Conservation (phyloP, 1,140 invertebrate species). For the Bradynema listronoti region DNA sequence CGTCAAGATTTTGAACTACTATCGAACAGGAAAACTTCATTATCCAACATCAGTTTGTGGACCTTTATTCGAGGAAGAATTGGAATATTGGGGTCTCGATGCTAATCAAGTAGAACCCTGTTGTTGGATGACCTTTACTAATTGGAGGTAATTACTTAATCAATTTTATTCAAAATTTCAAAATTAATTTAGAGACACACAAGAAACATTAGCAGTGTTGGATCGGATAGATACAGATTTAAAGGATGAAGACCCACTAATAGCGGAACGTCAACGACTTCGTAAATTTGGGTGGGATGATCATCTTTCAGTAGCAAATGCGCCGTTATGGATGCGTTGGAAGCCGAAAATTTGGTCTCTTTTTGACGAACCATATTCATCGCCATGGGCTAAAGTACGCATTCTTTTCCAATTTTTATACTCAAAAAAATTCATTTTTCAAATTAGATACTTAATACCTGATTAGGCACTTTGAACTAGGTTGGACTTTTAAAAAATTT, state of each 20-base stretch:
- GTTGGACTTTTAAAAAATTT: too few relatives aligned
- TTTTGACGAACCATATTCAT: conserved; percentile 84
- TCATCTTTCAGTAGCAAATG: conserved; percentile 59
- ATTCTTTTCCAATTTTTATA: too few relatives aligned
- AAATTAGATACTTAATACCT: too few relatives aligned
- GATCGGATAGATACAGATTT: conserved; percentile 66
- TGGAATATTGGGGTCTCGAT: conserved; percentile 91
- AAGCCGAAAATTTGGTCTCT: conserved; percentile 78
- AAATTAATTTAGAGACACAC: conserved; percentile 62
- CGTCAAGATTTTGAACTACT: conserved; percentile 79
- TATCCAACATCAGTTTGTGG: conserved; percentile 71
- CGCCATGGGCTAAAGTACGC: conserved; percentile 57
- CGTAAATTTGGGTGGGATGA: conserved; percentile 76
- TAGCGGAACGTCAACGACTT: conserved; percentile 71
- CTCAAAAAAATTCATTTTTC: too few relatives aligned
- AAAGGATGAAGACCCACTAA: conserved; percentile 67
- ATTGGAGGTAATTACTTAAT: conserved; percentile 18
- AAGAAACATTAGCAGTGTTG: conserved; percentile 72
- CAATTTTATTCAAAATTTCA: background rate
- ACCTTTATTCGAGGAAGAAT: conserved; percentile 66
- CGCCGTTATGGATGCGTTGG: conserved; percentile 45
- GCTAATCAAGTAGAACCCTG: conserved; percentile 89
- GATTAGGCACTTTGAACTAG: too few relatives aligned
- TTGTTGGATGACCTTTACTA: conserved; percentile 93
- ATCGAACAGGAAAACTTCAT: conserved; percentile 61